These are phyloP conservation scores for Phocoena sinus DNA, from an alignment of 2,113 vertebrate species.

Conservation along the genomic window DNA sequence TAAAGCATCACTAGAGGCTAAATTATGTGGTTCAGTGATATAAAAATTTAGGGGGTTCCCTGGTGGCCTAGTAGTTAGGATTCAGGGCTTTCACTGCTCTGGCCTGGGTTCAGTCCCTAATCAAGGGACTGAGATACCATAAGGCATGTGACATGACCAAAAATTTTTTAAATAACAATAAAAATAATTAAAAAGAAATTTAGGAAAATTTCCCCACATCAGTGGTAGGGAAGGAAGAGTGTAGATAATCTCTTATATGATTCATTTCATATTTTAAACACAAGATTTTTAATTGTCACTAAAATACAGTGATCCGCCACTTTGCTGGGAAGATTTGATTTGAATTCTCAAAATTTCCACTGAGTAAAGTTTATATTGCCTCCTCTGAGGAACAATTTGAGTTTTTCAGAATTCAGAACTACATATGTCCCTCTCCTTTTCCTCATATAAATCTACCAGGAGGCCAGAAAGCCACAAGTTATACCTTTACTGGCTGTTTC, in stretches of 20 bases:
- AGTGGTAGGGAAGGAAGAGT: not conserved
- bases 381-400: slow-evolving; percentile 12
- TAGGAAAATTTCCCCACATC: not conserved
- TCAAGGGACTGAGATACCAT: not conserved
- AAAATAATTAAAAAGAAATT: not conserved
- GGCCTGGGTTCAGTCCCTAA: not conserved
- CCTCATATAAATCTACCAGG: slow-evolving; percentile 48
- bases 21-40: not conserved
- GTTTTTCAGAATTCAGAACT: not conserved
- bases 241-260: not conserved
- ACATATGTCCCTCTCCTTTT: not conserved
- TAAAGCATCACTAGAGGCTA: not conserved
- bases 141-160: not conserved
- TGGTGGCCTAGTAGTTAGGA: not conserved
- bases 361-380: not conserved
- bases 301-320: not conserved
- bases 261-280: not conserved
- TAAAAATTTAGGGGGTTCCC: not conserved
- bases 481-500: slow-evolving; percentile 70
- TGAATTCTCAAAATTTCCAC: not conserved
- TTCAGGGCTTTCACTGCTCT: not conserved
- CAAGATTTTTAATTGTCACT: not conserved
- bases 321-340: not conserved
- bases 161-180: not conserved
- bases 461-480: slow-evolving; percentile 69